Evolutionary conservation across 2,113 vertebrate species (phyloP).

Genomic region (Dromaius novaehollandiae): DNA sequence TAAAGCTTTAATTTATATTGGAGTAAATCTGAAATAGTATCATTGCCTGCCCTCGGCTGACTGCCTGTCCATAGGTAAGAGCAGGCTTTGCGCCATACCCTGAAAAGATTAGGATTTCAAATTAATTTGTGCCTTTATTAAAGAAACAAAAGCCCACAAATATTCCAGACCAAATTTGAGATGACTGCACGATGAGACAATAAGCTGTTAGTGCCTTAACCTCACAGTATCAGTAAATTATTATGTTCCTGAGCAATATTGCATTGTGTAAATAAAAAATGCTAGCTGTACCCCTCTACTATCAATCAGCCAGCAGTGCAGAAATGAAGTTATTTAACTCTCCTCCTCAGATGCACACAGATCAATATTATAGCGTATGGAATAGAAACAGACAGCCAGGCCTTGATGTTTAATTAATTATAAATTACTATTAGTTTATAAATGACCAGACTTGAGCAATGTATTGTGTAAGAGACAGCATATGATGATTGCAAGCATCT

Average conservation of each 20-base stretch:
- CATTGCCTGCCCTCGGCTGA: background rate
- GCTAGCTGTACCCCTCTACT: conserved; percentile 9
- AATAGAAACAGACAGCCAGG: background rate
- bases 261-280: conserved; percentile 60
- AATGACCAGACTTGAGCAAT: background rate
- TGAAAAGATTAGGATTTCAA: background rate
- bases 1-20: background rate
- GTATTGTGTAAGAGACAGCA: background rate
- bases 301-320: conserved; percentile 39
- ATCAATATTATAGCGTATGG: background rate
- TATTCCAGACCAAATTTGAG: background rate
- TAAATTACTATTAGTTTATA: background rate
- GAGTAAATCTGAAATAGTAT: background rate
- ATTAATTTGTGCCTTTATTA: background rate
- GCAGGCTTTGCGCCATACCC: background rate
- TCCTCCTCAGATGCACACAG: background rate
- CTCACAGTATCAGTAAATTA: conserved; percentile 17
- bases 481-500: background rate
- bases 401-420: background rate
- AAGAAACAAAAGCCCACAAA: background rate
- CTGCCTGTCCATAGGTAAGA: background rate
- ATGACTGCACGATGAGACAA: conserved; percentile 59
- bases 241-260: conserved; percentile 63
- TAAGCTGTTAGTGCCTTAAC: conserved; percentile 61
- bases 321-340: conserved; percentile 12